These are phyloP conservation scores for Pogonomyrmex barbatus DNA, from an alignment of 1,140 invertebrate genomes.

Conservation along the genomic window DNA sequence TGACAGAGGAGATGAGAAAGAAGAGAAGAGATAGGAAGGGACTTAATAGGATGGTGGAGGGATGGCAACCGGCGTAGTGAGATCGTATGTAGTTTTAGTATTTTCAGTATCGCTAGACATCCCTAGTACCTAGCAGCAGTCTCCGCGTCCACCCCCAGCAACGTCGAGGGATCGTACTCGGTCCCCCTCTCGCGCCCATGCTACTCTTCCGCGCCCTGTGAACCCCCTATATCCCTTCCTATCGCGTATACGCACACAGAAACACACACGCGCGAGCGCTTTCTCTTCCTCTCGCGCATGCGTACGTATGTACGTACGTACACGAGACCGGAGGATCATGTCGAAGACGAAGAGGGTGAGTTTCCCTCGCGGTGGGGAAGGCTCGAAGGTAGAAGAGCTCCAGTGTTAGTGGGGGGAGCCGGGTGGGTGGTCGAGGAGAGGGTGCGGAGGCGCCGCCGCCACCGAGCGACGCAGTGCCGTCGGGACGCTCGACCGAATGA, in stretches of 20 bases:
- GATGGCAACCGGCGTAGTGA: conserved; percentile 30
- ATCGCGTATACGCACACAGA: conserved; percentile 52
- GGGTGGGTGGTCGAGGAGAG: conserved; percentile 71
- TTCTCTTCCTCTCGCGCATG: not conserved
- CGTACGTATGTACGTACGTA: not conserved
- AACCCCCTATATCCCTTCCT: conserved; percentile 66
- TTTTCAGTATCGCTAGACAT: conserved; percentile 69
- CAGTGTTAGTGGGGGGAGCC: conserved; percentile 33
- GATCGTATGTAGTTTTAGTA: conserved; percentile 55
- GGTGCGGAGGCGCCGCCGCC: conserved; percentile 82
- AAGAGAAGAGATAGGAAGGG: not conserved
- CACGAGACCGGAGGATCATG: conserved; percentile 37
- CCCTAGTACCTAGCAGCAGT: conserved; percentile 70
- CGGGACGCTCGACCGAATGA: conserved; percentile 83
- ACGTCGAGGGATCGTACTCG: conserved; percentile 83
- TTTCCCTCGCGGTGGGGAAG: conserved; percentile 61
- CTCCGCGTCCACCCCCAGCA: conserved; percentile 78
- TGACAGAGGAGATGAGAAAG: not conserved
- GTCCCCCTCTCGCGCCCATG: conserved; percentile 75
- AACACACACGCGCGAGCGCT: not conserved
- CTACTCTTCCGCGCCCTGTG: conserved; percentile 67
- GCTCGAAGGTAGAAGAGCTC: conserved; percentile 61
- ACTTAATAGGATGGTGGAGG: not conserved
- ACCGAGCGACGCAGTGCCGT: conserved; percentile 85
- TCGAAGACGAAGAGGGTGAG: conserved; percentile 61